phyloP scores from a whole-genome alignment of 1,140 invertebrate species.

The Plutomurus gul region DNA sequence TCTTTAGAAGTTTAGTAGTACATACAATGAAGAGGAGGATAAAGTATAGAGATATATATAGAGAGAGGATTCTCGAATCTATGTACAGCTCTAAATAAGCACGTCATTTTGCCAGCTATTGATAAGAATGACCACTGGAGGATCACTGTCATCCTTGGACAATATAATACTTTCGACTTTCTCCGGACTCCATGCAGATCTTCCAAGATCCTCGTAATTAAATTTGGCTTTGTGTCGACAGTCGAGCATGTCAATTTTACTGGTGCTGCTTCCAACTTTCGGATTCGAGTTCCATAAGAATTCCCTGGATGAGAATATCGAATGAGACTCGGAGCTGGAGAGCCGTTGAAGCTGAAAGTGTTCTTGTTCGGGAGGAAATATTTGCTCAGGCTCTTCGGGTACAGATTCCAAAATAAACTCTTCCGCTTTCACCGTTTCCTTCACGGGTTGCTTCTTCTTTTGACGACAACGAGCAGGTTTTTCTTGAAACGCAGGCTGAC shows the following conservation, averaged over 20 bases:
- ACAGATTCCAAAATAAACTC: conserved; percentile 1
- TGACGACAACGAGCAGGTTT: background rate
- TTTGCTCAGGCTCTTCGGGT: background rate
- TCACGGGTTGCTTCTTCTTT: background rate
- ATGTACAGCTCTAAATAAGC: background rate
- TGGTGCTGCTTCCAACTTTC: conserved; percentile 9
- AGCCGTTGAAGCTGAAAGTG: background rate
- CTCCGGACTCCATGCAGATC: conserved; percentile 3
- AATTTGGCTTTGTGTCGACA: conserved; percentile 20
- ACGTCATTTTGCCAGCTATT: conserved; percentile 15
- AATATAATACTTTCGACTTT: background rate
- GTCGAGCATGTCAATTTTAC: conserved; percentile 19
- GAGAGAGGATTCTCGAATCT: too few relatives aligned
- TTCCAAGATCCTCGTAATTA: conserved; percentile 18
- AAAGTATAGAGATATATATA: too few relatives aligned
- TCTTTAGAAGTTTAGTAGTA: too few relatives aligned
- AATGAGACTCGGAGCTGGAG: conserved; percentile 8
- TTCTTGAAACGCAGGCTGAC: conserved; percentile 1
- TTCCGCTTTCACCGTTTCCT: background rate
- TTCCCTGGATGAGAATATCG: conserved; percentile 14
- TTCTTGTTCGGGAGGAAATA: background rate
- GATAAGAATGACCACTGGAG: conserved; percentile 3
- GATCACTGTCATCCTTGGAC: conserved; percentile 10
- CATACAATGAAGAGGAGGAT: too few relatives aligned
- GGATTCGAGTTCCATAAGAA: conserved; percentile 8